Base-by-base conservation (phyloP, 2,113 vertebrate genomes). In the Himantopus leucocephalus region DNA sequence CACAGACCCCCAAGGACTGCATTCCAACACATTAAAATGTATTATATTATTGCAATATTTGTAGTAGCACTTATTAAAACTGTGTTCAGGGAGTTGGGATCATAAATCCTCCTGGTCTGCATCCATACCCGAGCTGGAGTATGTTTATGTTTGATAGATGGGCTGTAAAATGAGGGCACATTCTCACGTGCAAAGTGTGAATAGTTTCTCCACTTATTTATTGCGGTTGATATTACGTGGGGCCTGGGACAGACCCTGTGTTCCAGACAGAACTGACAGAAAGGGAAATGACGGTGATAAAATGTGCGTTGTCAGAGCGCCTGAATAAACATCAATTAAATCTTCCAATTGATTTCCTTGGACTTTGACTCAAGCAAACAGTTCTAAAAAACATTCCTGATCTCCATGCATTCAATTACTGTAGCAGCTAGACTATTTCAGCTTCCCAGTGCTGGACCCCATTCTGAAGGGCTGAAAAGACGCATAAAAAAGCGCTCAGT, bases 111-210 rank as follows among this genome's bases (percentile, higher is more conserved):
- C 43, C 75, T 47, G 23, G 82, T 92, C 86, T 95, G 60, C 56
- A 75, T 85, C 62, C 48, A 64, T 73, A 93, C 66, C 23, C 4
- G 0, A 63, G 79, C 60, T 92, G n/a, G 52, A 71, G n/a, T 60
- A 93, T 43, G 68, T 60, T 95, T 71, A 63, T 5, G 5, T 94
- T 95, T 96, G 96, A 97, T 95, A 96, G 85, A 96, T 92, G 85
- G 92, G 88, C 83, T 94, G 85, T 81, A 96, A 96, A 96, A 94
- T 60, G 85, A 86, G 68, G 91, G 90, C 90, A 93, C 72, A 78
- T 96, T 97, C 85, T 96, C 94, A 94, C 56, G 2, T 96, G 82
- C 77, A 91, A 95, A 85, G 85, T 89, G 85, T 88, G 79, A 97
- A 95, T 93, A 91, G 80, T 85, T 97, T 93, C 52, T 92, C 41